Evolutionary conservation across 2,797 vertebrate species (phyloP), one percentile per base, ranked within the genome.

Genomic region (Rhabdophis nuchalis): DNA sequence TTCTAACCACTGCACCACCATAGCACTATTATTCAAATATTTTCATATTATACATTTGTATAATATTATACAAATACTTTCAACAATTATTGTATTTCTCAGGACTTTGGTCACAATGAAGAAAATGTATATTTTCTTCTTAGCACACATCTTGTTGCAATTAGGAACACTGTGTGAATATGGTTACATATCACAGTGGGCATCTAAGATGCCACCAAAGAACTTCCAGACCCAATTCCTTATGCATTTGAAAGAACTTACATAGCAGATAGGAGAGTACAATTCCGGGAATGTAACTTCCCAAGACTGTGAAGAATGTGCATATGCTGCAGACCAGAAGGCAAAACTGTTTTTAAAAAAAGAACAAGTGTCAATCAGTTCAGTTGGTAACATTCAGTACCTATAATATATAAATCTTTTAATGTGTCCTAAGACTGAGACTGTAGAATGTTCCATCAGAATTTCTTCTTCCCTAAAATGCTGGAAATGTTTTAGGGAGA

Each of bases 261-360:
- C 99, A 96, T 68, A 99, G 95, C 77, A 98, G 94, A 94, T 99
- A 99, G 57, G 98, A 99, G 96, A 99, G 98, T 92, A 99, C 96
- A 92, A 99, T 98, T 96, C 99, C 99, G 97, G 99, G 99, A 98
- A 99, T 98, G 98, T 99, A 99, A 96, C 98, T 99, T 96, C 99
- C 99, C 96, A 99, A 96, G 89, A 99, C 94, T 6, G 98, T 99
- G 93, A 99, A 98, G 97, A 99, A 99, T n/a, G 98, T 98, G 96
- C 99, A 99, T 91, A 99, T 94, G 25, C 99, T 99, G 98, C 99
- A 99, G 94, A 99, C 98, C 96, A 99, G 98, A 94, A 99, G 98
- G 96, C 99, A 99, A 95, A 99, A 99, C 99, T 99, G 95, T 92
- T 93, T 95, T 93, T 93, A 5, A 87, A 93, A 5, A 97, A 4